Evolutionary conservation across 1,140 invertebrate genomes (phyloP).

Genomic region (Tetramorium simillimum): DNA sequence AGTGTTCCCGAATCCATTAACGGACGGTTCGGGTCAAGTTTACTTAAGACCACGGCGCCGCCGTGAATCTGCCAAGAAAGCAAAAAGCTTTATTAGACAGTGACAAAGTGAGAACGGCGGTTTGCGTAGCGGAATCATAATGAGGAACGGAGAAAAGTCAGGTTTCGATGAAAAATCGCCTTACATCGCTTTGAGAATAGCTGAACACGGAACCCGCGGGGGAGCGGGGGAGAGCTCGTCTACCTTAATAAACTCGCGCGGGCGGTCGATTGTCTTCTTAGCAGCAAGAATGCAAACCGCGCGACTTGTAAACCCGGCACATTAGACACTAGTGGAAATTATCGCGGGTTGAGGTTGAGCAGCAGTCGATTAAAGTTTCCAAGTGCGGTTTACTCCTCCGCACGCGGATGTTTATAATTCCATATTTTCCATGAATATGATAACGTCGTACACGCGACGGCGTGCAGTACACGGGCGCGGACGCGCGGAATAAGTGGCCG

Average conservation of each 20-base stretch:
- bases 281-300: neutral
- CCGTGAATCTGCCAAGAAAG: conserved; percentile 68
- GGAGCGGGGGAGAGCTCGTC: neutral
- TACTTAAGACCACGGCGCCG: conserved; percentile 68
- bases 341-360: neutral
- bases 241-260: neutral
- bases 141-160: conserved; percentile 40
- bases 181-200: conserved; percentile 15
- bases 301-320: neutral
- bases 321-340: neutral
- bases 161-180: conserved; percentile 42
- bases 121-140: conserved; percentile 46
- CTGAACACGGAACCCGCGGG: neutral
- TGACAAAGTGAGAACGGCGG: conserved; percentile 56
- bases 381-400: too few relatives aligned
- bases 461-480: neutral
- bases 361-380: neutral
- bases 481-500: conserved; percentile 4
- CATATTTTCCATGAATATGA: conserved; percentile 4
- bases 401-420: neutral
- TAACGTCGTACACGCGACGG: neutral
- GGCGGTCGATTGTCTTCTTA: neutral
- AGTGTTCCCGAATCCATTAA: conserved; percentile 76
- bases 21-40: conserved; percentile 69
- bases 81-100: conserved; percentile 70